These are phyloP conservation scores for Ctenomys sociabilis DNA, from an alignment of 2,113 vertebrate genomes.

Conservation along the genomic window DNA sequence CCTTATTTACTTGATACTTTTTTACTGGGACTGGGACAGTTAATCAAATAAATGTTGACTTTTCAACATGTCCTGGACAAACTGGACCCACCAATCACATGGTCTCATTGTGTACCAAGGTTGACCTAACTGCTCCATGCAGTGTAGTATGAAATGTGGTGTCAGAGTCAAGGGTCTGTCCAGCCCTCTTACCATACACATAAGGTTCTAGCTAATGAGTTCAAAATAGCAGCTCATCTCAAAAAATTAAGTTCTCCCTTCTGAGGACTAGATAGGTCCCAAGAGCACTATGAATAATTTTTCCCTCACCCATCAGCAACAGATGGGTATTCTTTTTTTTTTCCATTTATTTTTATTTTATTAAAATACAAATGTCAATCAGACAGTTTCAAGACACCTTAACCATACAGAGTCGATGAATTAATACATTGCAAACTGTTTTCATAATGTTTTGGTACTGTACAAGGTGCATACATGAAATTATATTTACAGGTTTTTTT, in stretches of 20 bases:
- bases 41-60: constrained; percentile 31
- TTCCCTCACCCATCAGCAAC: neutral
- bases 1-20: neutral
- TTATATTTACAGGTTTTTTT: too few species aligned
- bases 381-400: too few species aligned
- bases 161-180: neutral
- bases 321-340: too few species aligned
- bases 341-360: too few species aligned
- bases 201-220: neutral
- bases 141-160: neutral
- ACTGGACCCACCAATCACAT: neutral
- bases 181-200: neutral
- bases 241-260: neutral
- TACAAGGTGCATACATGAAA: too few species aligned
- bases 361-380: too few species aligned
- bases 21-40: too few species aligned
- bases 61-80: neutral
- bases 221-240: neutral
- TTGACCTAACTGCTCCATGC: neutral
- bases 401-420: too few species aligned
- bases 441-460: too few species aligned
- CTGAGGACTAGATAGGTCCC: neutral
- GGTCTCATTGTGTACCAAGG: neutral
- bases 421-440: too few species aligned
- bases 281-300: neutral